Base-by-base conservation (phyloP, 2,797 vertebrate genomes). In the Gymnopithys bicolor region DNA sequence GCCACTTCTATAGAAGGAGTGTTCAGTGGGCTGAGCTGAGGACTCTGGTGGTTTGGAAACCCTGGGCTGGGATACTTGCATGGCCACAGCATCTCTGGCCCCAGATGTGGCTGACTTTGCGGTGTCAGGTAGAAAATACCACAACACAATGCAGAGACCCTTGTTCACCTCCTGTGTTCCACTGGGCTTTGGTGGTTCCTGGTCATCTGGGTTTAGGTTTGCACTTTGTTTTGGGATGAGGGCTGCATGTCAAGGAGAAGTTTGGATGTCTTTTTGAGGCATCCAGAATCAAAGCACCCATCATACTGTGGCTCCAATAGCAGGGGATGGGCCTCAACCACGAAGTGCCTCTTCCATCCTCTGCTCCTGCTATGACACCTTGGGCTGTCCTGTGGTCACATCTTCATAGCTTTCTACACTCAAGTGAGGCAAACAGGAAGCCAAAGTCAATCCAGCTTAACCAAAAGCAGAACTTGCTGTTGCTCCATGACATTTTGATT, bases 381-480 rank as follows among this genome's bases (percentile, higher is more conserved):
- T 37, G 68, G 59, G 32, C 68, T 67, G 32, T n/a, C 63, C 63
- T 35, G n/a, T 49, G 41, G 71, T 14, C 59, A 76, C 33, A 43
- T 24, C 25, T 63, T 76, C 78, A 37, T 13, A 19, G 52, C 37
- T 76, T 39, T 84, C 49, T 58, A 30, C 51, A 19, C 27, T 10
- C 39, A 16, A 84, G n/a, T 16, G 33, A 71, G 33, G 27, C 51
- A 71, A 84, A 58, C 5, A 5, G 63, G 51, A 82, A 66, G 59
- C 51, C 58, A 49, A 62, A 84, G 23, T 33, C 55, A 37, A 66
- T 75, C 51, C 39, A 66, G 51, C 28, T 71, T 79, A 78, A 22
- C 35, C 69, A 84, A 62, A 78, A 79, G 16, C 93, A 87, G 67
- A 90, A 64, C 55, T 28, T 81, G 19, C 11, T 74, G 64, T 59